Percentiles rank a stretch among this genome's conserved stretches.
Conservation (phyloP, 2,113 vertebrate species). For the Dunckerocampus dactyliophorus region DNA sequence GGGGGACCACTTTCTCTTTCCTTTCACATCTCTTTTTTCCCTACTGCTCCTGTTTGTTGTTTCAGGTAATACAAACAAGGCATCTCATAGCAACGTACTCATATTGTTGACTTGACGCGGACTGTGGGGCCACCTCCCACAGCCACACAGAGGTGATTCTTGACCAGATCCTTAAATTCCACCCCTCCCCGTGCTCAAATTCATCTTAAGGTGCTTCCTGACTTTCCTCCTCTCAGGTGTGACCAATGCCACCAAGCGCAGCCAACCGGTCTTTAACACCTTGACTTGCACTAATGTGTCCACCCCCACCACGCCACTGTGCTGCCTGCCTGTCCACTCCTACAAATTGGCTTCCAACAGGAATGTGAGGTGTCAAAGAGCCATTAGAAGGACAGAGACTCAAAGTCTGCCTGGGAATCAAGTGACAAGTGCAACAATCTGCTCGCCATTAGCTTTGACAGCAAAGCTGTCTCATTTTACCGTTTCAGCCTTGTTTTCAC, state of each 20-base stretch:
- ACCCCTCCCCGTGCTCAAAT: constrained; percentile 7
- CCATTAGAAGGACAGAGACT: constrained; percentile 69
- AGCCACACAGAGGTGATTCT: constrained; percentile 63
- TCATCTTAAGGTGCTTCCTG: too few species aligned
- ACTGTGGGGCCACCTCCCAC: constrained; percentile 55
- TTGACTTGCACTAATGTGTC: constrained; percentile 56
- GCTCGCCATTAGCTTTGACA: not conserved
- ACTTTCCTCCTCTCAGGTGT: constrained; percentile 31
- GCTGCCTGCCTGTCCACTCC: constrained; percentile 48
- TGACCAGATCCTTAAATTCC: constrained; percentile 51
- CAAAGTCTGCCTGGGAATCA: constrained; percentile 56
- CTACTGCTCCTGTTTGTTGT: constrained; percentile 52
- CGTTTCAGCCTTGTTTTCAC: too few species aligned
- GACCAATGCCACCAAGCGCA: constrained; percentile 50
- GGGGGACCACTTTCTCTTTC: constrained; percentile 58
- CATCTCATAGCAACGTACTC: constrained; percentile 65
- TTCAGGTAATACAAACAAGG: constrained; percentile 75
- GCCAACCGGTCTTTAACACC: constrained; percentile 75
- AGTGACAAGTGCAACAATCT: constrained; percentile 42
- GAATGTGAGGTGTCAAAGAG: constrained; percentile 72
- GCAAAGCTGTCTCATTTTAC: not conserved
- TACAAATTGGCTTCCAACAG: constrained; percentile 74
- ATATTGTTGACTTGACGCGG: constrained; percentile 61
- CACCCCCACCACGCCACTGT: constrained; percentile 18
- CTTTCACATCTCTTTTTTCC: constrained; percentile 43